These are phyloP conservation scores for Coenonympha arcania DNA, from an alignment of 2,888 invertebrate genomes.

Conservation along the genomic window DNA sequence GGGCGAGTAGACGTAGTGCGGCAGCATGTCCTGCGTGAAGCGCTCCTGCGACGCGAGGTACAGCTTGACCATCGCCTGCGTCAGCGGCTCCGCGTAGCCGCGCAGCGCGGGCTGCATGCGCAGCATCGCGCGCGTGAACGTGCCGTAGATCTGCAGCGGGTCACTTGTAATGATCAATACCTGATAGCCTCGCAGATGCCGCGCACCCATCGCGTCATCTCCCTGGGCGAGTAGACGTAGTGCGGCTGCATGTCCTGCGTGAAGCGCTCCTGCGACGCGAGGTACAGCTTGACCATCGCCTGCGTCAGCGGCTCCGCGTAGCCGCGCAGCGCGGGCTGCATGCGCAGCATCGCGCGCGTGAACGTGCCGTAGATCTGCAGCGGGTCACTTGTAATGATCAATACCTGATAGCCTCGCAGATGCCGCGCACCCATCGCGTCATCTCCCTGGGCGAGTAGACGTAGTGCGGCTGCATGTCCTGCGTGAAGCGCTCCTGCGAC, in stretches of 20 bases:
- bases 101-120: slow-evolving; percentile 92
- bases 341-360: slow-evolving; percentile 96
- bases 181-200: slow-evolving; percentile 98
- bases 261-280: slow-evolving; percentile 96
- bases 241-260: slow-evolving; percentile 99
- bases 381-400: too few species aligned
- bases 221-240: slow-evolving; percentile 98
- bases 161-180: too few species aligned
- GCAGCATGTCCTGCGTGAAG: slow-evolving; percentile 99
- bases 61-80: slow-evolving; percentile 99
- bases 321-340: slow-evolving; percentile 92
- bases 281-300: slow-evolving; percentile 99
- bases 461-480: too few species aligned
- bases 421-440: too few species aligned
- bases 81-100: slow-evolving; percentile 95
- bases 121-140: slow-evolving; percentile 98
- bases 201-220: slow-evolving; percentile 99
- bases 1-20: slow-evolving; percentile 99
- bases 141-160: slow-evolving; percentile 90
- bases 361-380: slow-evolving; percentile 97
- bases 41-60: slow-evolving; percentile 96
- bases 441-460: too few species aligned
- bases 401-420: too few species aligned
- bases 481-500: too few species aligned
- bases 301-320: slow-evolving; percentile 97